Evolutionary conservation across 2,797 vertebrate genomes (phyloP).

Genomic region (Myoxocephalus aenaeus): DNA sequence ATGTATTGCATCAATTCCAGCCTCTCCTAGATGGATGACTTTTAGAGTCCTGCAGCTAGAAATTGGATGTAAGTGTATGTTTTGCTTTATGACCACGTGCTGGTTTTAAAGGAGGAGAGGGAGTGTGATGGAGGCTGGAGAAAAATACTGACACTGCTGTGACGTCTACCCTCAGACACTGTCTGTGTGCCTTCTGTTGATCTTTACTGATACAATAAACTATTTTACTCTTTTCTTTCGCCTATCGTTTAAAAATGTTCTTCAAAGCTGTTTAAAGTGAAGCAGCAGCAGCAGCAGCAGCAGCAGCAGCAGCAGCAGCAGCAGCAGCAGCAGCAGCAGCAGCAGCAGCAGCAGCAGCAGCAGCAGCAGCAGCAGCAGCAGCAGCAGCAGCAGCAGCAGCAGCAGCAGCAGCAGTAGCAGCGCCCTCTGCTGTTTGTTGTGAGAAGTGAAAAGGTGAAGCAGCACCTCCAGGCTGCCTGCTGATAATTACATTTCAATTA

Average conservation of each 20-base stretch:
- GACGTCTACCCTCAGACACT: slow-evolving; percentile 49
- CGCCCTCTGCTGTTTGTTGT: neutral
- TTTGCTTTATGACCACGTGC: slow-evolving; percentile 44
- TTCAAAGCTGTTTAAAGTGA: neutral
- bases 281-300: neutral
- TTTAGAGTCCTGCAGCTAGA: slow-evolving; percentile 18
- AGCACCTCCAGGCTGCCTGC: no score
- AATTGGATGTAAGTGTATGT: slow-evolving; percentile 24
- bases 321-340: neutral
- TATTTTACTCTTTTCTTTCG: no score
- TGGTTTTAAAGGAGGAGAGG: neutral
- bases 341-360: neutral
- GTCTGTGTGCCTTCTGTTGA: slow-evolving; percentile 83
- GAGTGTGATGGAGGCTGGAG: neutral
- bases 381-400: neutral
- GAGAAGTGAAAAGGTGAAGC: no score
- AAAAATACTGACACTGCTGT: no score
- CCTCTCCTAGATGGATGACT: slow-evolving; percentile 4
- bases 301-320: no score
- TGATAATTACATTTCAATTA: no score
- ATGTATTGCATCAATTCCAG: slow-evolving; percentile 22
- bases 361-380: neutral
- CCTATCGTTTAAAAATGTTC: no score
- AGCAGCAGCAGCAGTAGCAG: neutral
- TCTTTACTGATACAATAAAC: slow-evolving; percentile 94